phyloP scores from a whole-genome alignment of 2,888 invertebrate species.

The Drosophila paucipuncta region DNA sequence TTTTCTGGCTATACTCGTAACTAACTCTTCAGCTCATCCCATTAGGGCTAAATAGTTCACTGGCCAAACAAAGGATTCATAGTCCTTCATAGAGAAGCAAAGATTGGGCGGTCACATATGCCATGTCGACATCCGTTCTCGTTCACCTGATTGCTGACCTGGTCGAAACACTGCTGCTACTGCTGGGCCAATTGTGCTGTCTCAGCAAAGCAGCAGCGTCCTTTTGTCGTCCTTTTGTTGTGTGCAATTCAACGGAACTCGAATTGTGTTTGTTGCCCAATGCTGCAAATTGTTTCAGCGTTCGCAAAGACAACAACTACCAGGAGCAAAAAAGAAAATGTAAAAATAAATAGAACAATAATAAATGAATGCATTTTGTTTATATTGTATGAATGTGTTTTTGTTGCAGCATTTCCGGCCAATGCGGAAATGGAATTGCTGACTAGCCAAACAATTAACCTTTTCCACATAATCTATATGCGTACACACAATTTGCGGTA shows the following conservation, averaged over 20 bases:
- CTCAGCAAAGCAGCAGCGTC: constrained; percentile 35
- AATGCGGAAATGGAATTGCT: constrained; percentile 53
- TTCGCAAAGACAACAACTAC: constrained; percentile 24
- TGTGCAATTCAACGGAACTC: constrained; percentile 61
- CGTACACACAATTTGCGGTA: constrained; percentile 38
- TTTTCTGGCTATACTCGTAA: constrained; percentile 15
- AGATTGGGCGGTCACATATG: constrained; percentile 38
- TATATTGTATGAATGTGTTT: constrained; percentile 24
- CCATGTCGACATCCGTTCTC: constrained; percentile 51
- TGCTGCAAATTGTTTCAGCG: constrained; percentile 55
- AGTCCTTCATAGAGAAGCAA: constrained; percentile 2
- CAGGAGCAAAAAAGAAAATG: constrained; percentile 8
- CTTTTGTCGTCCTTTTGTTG: constrained; percentile 50
- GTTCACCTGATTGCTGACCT: constrained; percentile 57
- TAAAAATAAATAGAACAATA: constrained; percentile 45
- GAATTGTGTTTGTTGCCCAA: constrained; percentile 56
- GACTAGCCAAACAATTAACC: constrained; percentile 53
- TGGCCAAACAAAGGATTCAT: constrained; percentile 3
- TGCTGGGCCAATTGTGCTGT: constrained; percentile 52
- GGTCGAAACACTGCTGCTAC: constrained; percentile 44
- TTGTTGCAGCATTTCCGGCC: constrained; percentile 59
- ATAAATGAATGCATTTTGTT: constrained; percentile 56
- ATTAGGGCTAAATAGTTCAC: constrained; percentile 40
- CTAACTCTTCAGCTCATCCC: constrained; percentile 47
- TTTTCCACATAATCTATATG: constrained; percentile 28